These are phyloP conservation scores for Cerastis leucographa DNA, from an alignment of 2,888 invertebrate species.

Conservation along the genomic window DNA sequence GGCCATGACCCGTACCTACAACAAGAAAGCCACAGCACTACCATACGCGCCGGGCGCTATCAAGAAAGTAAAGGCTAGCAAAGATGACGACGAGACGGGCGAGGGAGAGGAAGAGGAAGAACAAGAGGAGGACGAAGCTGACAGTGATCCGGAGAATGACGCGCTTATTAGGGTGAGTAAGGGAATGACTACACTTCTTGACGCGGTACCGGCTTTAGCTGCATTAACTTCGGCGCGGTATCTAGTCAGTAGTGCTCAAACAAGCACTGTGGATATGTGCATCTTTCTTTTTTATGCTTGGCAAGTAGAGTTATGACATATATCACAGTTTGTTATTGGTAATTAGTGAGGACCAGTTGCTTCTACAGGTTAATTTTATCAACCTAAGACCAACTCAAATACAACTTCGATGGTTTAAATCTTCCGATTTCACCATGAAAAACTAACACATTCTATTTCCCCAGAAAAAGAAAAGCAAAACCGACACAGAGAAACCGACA, in stretches of 20 bases:
- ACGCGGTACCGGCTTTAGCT: background rate
- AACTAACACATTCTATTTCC: background rate
- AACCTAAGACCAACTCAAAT: background rate
- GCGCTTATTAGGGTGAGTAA: conserved; percentile 95
- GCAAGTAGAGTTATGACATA: background rate
- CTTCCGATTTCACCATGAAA: background rate
- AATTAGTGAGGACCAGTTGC: background rate
- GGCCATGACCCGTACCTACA: conserved; percentile 97
- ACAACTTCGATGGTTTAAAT: no score
- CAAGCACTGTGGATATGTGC: background rate
- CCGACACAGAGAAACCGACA: conserved; percentile 73
- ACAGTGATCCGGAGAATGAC: conserved; percentile 93
- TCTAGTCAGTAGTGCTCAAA: background rate
- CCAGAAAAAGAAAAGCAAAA: conserved; percentile 82
- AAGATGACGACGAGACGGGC: conserved; percentile 64
- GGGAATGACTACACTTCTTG: background rate
- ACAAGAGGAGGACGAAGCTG: conserved; percentile 92
- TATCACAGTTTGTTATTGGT: background rate
- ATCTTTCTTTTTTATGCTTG: background rate
- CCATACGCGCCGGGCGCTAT: conserved; percentile 94
- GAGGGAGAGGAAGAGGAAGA: conserved; percentile 84
- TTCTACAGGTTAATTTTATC: background rate
- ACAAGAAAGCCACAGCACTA: conserved; percentile 94
- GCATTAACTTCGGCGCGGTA: background rate
- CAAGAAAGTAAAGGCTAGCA: conserved; percentile 91